Evolutionary conservation across 2,888 invertebrate genomes (phyloP).

Genomic region (Biston stratarius): DNA sequence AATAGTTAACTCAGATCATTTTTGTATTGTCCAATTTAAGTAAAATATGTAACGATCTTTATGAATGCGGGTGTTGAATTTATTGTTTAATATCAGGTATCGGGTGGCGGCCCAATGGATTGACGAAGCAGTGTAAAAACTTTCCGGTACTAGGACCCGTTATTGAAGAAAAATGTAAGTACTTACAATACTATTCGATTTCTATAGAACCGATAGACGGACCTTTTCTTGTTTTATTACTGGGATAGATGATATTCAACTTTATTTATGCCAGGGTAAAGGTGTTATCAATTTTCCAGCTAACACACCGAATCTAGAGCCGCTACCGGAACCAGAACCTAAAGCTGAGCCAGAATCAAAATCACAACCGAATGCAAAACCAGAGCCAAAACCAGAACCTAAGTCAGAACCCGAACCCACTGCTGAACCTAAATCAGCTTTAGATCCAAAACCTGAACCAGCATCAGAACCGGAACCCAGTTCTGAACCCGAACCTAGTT

Average conservation of each 20-base stretch:
- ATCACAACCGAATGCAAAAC: constrained; percentile 56
- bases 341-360: constrained; percentile 61
- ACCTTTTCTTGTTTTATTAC: too few relatives aligned
- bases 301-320: constrained; percentile 60
- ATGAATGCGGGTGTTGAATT: background rate
- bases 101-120: constrained; percentile 95
- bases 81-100: constrained; percentile 82
- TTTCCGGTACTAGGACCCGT: constrained; percentile 88
- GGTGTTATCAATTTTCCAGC: constrained; percentile 49
- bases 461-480: constrained; percentile 59
- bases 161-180: constrained; percentile 67
- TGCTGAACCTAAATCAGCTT: constrained; percentile 9
- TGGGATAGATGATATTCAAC: too few relatives aligned
- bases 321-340: constrained; percentile 57
- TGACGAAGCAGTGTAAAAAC: constrained; percentile 92
- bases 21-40: too few relatives aligned
- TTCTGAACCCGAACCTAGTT: constrained; percentile 63
- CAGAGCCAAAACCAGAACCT: constrained; percentile 49
- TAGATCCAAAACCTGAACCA: constrained; percentile 53
- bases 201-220: too few relatives aligned
- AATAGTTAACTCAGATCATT: background rate
- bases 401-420: constrained; percentile 52
- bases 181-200: background rate
- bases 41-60: too few relatives aligned
- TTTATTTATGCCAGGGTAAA: background rate